Conservation (phyloP, 2,113 vertebrate species). For the Chauna torquata region DNA sequence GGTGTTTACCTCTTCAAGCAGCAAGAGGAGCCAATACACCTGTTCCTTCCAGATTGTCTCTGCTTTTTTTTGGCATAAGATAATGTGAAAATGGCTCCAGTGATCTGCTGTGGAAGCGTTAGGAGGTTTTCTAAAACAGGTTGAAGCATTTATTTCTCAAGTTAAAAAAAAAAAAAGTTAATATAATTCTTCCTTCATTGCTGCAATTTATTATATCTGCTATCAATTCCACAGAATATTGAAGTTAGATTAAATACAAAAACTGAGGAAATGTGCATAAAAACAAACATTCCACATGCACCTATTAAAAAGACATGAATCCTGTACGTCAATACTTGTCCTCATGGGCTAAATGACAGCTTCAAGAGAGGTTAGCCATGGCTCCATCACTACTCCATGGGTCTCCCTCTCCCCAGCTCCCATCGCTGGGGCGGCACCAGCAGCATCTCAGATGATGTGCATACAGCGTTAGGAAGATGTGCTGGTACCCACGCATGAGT, state of each 20-base stretch:
- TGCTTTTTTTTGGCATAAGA: not conserved
- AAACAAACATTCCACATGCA: not conserved
- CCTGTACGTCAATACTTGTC: not conserved
- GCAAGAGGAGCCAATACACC: constrained; percentile 57
- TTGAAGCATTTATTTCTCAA: constrained; percentile 28
- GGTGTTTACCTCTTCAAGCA: constrained; percentile 46
- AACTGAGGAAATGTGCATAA: not conserved
- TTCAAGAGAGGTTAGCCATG: not conserved
- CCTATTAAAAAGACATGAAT: not conserved
- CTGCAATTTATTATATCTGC: not conserved
- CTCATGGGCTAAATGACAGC: not conserved
- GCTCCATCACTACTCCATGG: fast-evolving
- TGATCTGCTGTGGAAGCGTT: constrained; percentile 2
- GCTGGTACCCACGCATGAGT: not conserved
- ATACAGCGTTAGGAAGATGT: not conserved
- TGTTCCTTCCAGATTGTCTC: constrained; percentile 65
- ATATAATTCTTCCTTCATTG: not conserved
- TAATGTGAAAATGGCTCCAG: constrained; percentile 4
- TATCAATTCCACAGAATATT: not conserved
- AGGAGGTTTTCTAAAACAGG: constrained; percentile 9
- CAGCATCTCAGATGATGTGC: not conserved
- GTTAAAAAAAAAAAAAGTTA: not conserved
- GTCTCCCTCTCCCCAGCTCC: not conserved
- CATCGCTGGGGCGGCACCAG: not conserved
- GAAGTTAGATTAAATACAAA: not conserved